Conservation (phyloP, 1,140 invertebrate genomes). For the Fopius arisanus region DNA sequence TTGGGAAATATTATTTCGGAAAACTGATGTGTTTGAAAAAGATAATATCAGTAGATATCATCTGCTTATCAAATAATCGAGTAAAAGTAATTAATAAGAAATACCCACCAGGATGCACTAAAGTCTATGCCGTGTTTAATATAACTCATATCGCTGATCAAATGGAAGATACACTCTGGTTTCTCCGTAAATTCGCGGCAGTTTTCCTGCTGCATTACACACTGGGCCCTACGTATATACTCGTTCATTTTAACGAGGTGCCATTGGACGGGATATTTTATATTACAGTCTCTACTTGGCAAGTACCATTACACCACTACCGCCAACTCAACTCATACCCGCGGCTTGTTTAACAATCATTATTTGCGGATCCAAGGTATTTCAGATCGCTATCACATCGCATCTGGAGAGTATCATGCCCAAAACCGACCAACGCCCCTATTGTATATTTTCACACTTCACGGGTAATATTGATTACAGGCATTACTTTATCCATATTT, state of each 20-base stretch:
- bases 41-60: no score
- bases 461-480: not conserved
- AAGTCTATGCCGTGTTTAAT: no score
- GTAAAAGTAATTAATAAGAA: no score
- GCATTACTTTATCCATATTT: not conserved
- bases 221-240: not conserved
- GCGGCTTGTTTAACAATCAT: conserved; percentile 57
- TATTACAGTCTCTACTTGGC: conserved; percentile 33
- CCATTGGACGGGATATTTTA: conserved; percentile 43
- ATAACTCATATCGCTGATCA: not conserved
- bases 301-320: conserved; percentile 46
- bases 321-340: conserved; percentile 30
- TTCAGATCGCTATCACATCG: conserved; percentile 49
- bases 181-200: conserved; percentile 18
- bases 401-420: conserved; percentile 32
- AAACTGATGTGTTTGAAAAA: no score
- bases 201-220: not conserved
- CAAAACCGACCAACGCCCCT: not conserved
- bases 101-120: no score
- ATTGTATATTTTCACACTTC: not conserved
- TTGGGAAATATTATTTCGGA: no score
- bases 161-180: not conserved
- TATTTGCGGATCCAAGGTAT: conserved; percentile 55
- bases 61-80: not conserved
- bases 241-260: conserved; percentile 50